Evolutionary conservation across 1,140 invertebrate genomes (phyloP).

Genomic region (Drosophila cardini): DNA sequence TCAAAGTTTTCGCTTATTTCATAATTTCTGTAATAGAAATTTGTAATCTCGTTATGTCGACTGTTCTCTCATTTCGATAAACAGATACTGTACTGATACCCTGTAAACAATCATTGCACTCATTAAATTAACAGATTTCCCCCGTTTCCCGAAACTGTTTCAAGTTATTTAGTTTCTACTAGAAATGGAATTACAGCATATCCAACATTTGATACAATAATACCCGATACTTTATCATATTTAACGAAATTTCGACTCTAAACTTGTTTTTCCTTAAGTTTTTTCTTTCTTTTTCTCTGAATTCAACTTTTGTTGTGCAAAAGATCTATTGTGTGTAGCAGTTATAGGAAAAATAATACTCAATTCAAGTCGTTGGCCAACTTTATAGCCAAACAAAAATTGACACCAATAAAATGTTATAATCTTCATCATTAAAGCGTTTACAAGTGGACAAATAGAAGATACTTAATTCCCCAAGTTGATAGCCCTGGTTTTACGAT

Average conservation of each 20-base stretch:
- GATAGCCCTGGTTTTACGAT: neutral
- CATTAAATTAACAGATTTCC: too few relatives aligned
- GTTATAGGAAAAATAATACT: slow-evolving; percentile 8
- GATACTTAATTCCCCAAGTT: neutral
- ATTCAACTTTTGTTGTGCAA: neutral
- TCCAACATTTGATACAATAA: neutral
- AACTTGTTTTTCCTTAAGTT: neutral
- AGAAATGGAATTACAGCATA: neutral
- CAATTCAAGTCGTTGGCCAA: slow-evolving; percentile 9
- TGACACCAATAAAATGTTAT: slow-evolving; percentile 9
- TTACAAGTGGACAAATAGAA: neutral
- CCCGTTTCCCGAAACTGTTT: neutral
- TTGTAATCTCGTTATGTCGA: neutral
- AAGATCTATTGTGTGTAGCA: neutral
- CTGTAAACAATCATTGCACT: neutral
- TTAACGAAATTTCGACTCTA: neutral
- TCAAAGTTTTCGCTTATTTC: slow-evolving; percentile 4
- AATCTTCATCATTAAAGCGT: too few relatives aligned
- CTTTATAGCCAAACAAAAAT: slow-evolving; percentile 21
- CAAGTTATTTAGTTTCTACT: neutral
- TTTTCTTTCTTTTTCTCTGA: neutral
- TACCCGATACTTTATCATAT: neutral
- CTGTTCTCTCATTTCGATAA: too few relatives aligned
- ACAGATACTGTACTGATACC: neutral
- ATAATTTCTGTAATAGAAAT: neutral